A percentile compares a stretch with the other conserved stretches of the same genome.
Evolutionary conservation across 2,888 invertebrate species (phyloP).

Genomic region (Ptilodon capucinus): DNA sequence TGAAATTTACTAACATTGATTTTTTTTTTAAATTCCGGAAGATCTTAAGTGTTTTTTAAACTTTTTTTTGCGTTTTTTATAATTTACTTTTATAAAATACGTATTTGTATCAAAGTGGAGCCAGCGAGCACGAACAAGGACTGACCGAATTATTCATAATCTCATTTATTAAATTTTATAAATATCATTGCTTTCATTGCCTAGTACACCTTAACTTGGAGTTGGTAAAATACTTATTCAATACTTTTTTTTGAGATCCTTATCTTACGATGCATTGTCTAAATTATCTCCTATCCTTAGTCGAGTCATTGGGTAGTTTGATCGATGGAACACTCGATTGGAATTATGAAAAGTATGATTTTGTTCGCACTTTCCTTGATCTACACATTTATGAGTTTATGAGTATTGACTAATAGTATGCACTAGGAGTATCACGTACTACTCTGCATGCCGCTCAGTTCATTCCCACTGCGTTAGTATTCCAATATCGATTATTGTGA

Average conservation of each 20-base stretch:
- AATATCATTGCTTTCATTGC: slow-evolving; percentile 80
- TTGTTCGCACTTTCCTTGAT: slow-evolving; percentile 19
- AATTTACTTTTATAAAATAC: slow-evolving; percentile 73
- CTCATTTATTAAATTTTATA: slow-evolving; percentile 64
- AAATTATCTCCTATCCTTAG: slow-evolving; percentile 72
- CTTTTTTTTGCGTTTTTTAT: slow-evolving; percentile 58
- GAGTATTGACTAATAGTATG: slow-evolving; percentile 61
- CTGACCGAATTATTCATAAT: slow-evolving; percentile 65
- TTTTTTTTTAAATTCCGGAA: slow-evolving; percentile 67
- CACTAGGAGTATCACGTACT: slow-evolving; percentile 77
- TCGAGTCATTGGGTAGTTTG: slow-evolving; percentile 67
- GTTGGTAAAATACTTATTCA: slow-evolving; percentile 81
- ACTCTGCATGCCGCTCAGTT: slow-evolving; percentile 61
- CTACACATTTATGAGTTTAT: slow-evolving; percentile 29
- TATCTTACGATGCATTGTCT: slow-evolving; percentile 79
- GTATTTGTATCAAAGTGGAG: slow-evolving; percentile 79
- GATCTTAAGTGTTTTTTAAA: slow-evolving; percentile 74
- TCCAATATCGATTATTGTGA: slow-evolving; percentile 18
- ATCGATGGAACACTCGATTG: slow-evolving; percentile 41
- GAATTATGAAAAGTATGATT: slow-evolving; percentile 30
- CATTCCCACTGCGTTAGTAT: slow-evolving; percentile 60
- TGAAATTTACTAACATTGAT: slow-evolving; percentile 69
- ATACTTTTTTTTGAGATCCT: slow-evolving; percentile 76
- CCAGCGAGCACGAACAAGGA: slow-evolving; percentile 74
- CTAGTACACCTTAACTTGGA: slow-evolving; percentile 71